These are phyloP conservation scores for Perizoma affinitatum DNA, from an alignment of 2,888 invertebrate species.

Conservation along the genomic window DNA sequence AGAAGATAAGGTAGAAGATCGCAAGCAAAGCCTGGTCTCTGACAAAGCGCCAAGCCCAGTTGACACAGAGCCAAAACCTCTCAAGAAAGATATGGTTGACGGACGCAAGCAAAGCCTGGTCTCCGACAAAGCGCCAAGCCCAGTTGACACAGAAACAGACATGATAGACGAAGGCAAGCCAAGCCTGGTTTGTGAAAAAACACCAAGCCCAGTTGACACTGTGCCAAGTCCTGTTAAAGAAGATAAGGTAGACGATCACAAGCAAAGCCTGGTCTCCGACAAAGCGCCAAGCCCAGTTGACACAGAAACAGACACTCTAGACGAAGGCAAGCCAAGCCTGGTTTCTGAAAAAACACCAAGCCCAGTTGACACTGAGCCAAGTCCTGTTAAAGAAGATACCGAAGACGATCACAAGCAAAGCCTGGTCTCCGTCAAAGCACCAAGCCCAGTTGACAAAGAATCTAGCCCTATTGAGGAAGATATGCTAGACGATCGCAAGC, in stretches of 20 bases:
- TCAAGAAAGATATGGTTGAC: neutral
- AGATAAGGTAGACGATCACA: too few species aligned
- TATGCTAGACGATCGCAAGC: slow-evolving; percentile 10
- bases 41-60: slow-evolving; percentile 20
- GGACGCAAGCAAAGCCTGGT: slow-evolving; percentile 11
- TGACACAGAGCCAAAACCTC: slow-evolving; percentile 1
- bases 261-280: neutral
- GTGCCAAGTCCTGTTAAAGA: slow-evolving; percentile 21
- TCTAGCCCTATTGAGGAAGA: slow-evolving; percentile 23
- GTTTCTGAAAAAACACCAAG: slow-evolving; percentile 9
- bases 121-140: slow-evolving; percentile 23
- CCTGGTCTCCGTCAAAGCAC: slow-evolving; percentile 12
- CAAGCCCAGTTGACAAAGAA: slow-evolving; percentile 11
- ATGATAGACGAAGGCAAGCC: slow-evolving; percentile 10
- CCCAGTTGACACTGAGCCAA: slow-evolving; percentile 6
- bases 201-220: slow-evolving; percentile 21
- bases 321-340: neutral
- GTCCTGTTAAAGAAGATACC: neutral
- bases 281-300: neutral
- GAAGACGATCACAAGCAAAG: slow-evolving; percentile 1
- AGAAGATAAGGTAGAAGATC: too few species aligned
- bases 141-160: slow-evolving; percentile 6
- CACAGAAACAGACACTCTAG: too few species aligned
- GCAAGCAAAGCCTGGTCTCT: neutral
- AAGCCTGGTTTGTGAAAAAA: slow-evolving; percentile 10